Evolutionary conservation across 30 jellyfish, hydroid and myxozoan genomes (phyloP), one percentile per base, ranked within the genome.

Genomic region (Hydra vulgaris): DNA sequence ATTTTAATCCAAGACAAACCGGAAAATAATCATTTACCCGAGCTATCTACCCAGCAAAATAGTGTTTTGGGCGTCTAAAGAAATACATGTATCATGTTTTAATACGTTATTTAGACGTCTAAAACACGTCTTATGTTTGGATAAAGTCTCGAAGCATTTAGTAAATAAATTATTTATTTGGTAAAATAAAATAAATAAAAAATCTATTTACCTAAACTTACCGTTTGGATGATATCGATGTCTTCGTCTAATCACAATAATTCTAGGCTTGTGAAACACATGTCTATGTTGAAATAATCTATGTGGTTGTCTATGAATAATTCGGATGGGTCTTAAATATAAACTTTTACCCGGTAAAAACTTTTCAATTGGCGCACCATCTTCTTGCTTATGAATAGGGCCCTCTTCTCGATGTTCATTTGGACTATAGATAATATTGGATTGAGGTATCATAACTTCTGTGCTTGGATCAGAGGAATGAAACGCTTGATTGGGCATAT

Each of bases 341-440:
- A 78, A 23, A 53, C 77, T 78, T 23, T 78, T 78, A 12, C 85
- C 85, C 4, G 85, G 85, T 27, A 78, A 8, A 61, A 78, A 23
- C 69, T 78, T 78, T 19, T 78, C 79, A 18, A 78, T 21, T 12
- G 66, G 54, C 7, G 85, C 79, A 0, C 77, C 85, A 1, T 74
- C 27, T 0, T 54, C 76, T 61, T 21, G 27, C 26, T 61, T 54
- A 78, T 78, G 85, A 40, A 78, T 78, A n/a, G n/a, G 67, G 17
- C 77, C 77, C 54, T 78, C 85, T 20, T 18, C 53, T 54, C 85
- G 79, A 23, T 78, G 85, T 78, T 52, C 76, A 19, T 81, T 52
- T 18, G 85, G 85, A 20, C 85, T 75, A 15, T 74, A 75, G 4
- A 75, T 26, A 17, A 75, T 70, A 1, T 27, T 75, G 40, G 72